Conservation (phyloP, 2,888 invertebrate genomes). For the Drosophila colorata region DNA sequence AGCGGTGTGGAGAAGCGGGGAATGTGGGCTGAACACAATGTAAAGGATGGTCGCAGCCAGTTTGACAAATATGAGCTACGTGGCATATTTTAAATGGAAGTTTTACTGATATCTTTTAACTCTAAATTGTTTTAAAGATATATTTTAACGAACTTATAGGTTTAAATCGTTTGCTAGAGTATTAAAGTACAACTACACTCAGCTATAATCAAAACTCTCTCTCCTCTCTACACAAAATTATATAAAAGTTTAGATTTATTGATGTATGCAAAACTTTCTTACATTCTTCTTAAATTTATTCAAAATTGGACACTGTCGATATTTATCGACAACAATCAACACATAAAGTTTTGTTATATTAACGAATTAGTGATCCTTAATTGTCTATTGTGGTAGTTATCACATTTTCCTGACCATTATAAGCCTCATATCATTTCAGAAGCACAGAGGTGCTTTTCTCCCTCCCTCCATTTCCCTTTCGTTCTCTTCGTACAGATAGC, state of each 20-base stretch:
- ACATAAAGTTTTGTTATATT: not conserved
- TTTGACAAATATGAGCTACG: constrained; percentile 20
- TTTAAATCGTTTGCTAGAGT: too few species aligned
- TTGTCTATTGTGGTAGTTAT: not conserved
- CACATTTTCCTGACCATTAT: not conserved
- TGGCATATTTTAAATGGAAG: not conserved
- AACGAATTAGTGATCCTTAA: not conserved
- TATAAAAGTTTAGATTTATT: too few species aligned
- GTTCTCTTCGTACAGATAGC: not conserved
- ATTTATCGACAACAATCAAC: not conserved
- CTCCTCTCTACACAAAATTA: too few species aligned
- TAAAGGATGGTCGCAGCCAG: constrained; percentile 15
- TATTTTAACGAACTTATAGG: too few species aligned
- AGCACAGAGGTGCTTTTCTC: not conserved
- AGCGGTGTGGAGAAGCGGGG: not conserved
- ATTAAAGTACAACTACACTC: too few species aligned
- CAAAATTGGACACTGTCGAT: not conserved
- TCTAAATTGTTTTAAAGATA: too few species aligned
- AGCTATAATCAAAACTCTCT: too few species aligned
- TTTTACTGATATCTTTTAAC: too few species aligned
- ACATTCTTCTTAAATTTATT: too few species aligned
- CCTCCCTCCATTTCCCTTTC: not conserved
- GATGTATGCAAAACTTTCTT: too few species aligned
- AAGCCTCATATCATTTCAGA: constrained; percentile 11
- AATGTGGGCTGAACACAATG: not conserved